These are phyloP conservation scores for Amphiprion clarkii DNA, from an alignment of 2,797 vertebrate species.

Conservation along the genomic window DNA sequence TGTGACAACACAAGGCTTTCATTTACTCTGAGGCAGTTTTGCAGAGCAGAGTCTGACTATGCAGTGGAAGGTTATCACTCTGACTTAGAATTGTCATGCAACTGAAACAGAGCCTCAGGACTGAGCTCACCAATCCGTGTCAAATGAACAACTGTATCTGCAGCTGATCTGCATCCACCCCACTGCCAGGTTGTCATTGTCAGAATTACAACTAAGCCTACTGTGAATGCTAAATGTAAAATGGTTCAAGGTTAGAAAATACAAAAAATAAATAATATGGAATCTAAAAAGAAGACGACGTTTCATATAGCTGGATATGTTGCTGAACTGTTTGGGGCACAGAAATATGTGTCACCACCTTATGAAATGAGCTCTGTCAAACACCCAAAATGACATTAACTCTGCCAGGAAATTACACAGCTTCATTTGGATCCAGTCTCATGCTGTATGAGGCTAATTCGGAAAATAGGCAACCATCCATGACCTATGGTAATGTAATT, in stretches of 20 bases:
- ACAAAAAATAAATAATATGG: slow-evolving; percentile 2
- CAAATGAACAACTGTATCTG: slow-evolving; percentile 53
- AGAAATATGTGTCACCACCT: not conserved
- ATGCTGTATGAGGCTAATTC: not conserved
- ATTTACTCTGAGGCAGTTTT: slow-evolving; percentile 57
- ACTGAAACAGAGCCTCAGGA: slow-evolving; percentile 52
- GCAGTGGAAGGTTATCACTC: slow-evolving; percentile 51
- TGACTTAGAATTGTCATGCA: slow-evolving; percentile 44
- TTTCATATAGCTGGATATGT: not conserved
- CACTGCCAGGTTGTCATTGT: slow-evolving; percentile 13
- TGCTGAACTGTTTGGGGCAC: not conserved
- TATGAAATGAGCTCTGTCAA: too few species aligned
- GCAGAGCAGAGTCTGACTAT: slow-evolving; percentile 33
- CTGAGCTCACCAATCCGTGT: slow-evolving; percentile 59
- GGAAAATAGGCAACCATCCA: not conserved
- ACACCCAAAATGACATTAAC: not conserved
- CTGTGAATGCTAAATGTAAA: not conserved
- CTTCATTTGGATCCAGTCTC: not conserved
- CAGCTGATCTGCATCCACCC: slow-evolving; percentile 48
- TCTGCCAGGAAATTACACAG: not conserved
- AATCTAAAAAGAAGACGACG: not conserved
- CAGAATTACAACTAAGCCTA: slow-evolving; percentile 8
- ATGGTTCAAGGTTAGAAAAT: not conserved
- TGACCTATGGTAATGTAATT: slow-evolving; percentile 18
- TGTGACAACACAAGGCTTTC: slow-evolving; percentile 52